Percentiles rank a stretch among this genome's conserved stretches.
Evolutionary conservation across 2,888 invertebrate genomes (phyloP).

Genomic region (Lysandra coridon): DNA sequence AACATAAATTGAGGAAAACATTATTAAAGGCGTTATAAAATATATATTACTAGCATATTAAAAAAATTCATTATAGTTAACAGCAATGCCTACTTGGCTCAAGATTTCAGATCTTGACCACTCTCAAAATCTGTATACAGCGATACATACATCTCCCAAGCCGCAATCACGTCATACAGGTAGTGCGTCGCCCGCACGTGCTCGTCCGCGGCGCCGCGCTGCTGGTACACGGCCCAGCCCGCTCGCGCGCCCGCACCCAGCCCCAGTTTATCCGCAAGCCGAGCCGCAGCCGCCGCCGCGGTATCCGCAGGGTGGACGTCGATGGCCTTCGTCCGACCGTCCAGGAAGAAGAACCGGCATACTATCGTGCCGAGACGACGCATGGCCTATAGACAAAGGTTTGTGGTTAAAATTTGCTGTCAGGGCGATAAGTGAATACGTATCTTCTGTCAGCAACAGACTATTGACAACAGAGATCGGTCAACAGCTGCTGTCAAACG

Average conservation of each 20-base stretch:
- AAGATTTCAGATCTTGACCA: no score
- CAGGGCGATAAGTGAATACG: no score
- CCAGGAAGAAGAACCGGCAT: constrained; percentile 96
- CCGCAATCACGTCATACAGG: constrained; percentile 95
- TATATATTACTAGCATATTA: no score
- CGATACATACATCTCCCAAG: constrained; percentile 91
- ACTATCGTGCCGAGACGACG: constrained; percentile 94
- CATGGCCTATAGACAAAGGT: constrained; percentile 85
- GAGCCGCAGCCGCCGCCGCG: constrained; percentile 92
- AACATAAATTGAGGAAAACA: no score
- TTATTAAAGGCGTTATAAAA: no score
- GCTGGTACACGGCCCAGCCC: constrained; percentile 97
- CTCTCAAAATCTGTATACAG: no score
- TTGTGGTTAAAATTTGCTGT: neutral
- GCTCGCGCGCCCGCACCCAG: constrained; percentile 86
- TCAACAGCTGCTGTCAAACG: no score
- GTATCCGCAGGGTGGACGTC: constrained; percentile 97
- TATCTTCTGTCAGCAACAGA: no score
- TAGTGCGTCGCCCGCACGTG: constrained; percentile 95
- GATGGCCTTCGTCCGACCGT: constrained; percentile 96
- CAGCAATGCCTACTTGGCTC: no score
- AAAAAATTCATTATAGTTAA: no score
- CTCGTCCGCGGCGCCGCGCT: constrained; percentile 91
- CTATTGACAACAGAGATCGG: no score
- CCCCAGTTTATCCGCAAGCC: constrained; percentile 93